Base-by-base conservation (phyloP, 2,113 vertebrate species). In the Proteles cristata region DNA sequence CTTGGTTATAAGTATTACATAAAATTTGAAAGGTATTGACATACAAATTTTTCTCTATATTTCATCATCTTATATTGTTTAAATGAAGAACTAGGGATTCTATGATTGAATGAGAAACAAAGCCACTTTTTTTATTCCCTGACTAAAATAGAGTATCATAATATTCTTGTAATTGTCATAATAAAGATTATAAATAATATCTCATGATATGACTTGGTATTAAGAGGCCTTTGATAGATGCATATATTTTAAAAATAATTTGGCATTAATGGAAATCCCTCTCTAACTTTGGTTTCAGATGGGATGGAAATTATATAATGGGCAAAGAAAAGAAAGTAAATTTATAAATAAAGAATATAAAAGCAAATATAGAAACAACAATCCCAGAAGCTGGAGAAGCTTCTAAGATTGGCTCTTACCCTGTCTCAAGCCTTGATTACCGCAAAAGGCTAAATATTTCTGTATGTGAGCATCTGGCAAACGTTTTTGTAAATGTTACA, bases 391-490 rank as follows among this genome's bases (percentile, higher is more conserved):
- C 80, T 80, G 79, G 28, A 94, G 50, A 88, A 87, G 26, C 91
- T 96, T 96, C 90, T 93, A 61, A 53, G 7, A 94, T 94, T 91
- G 50, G 90, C 28, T 93, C 58, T 71, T 88, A 82, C 35, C 73
- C 96, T 97, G 92, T 43, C 76, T 12, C 92, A 92, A 81, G 35
- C 96, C 96, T 96, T 97, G n/a, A 35, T 95, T 97, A 87, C 63
- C 66, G 33, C 23, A 96, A 92, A 77, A 95, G 68, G 26, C 35
- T 89, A 94, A 96, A 96, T 94, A n/a, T 58, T 88, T 73, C 5
- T 96, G 93, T 97, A 74, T 58, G 14, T 15, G 80, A 89, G 58
- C 84, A 93, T 69, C 84, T 95, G 82, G 85, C 88, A 97, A 86
- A 95, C 35, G 81, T 63, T 93, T 73, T 97, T 97, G 35, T 69